These are phyloP conservation scores for Orthonyx spaldingii DNA, from an alignment of 2,113 vertebrate genomes.

Conservation along the genomic window DNA sequence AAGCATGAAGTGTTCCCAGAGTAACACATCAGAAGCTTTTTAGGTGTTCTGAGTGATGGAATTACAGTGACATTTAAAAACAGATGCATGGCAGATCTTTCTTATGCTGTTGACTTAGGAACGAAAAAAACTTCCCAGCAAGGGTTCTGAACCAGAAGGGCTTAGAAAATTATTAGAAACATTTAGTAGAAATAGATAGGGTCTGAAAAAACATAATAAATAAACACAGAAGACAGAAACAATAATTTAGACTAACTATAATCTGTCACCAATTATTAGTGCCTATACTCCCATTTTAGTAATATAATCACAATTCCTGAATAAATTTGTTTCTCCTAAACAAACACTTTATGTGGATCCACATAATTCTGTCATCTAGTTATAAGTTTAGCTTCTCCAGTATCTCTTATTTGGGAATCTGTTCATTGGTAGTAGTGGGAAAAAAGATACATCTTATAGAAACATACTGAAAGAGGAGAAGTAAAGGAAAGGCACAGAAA, in stretches of 20 bases:
- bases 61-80: background rate
- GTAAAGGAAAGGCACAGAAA: background rate
- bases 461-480: background rate
- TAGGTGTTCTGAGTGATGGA: background rate
- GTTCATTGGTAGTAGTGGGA: background rate
- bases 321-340: background rate
- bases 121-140: background rate
- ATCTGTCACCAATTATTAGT: background rate
- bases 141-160: background rate
- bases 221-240: background rate
- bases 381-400: background rate
- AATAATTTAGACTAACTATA: background rate
- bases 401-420: background rate
- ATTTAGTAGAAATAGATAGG: background rate
- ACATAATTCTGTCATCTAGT: background rate
- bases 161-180: background rate
- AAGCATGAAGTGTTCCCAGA: background rate
- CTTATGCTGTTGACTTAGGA: background rate
- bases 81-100: background rate
- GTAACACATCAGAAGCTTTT: background rate
- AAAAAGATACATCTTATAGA: background rate
- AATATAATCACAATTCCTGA: background rate
- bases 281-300: background rate
- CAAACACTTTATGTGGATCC: background rate
- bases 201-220: background rate